Conservation (phyloP, 2,888 invertebrate species). For the Agrotis segetum region DNA sequence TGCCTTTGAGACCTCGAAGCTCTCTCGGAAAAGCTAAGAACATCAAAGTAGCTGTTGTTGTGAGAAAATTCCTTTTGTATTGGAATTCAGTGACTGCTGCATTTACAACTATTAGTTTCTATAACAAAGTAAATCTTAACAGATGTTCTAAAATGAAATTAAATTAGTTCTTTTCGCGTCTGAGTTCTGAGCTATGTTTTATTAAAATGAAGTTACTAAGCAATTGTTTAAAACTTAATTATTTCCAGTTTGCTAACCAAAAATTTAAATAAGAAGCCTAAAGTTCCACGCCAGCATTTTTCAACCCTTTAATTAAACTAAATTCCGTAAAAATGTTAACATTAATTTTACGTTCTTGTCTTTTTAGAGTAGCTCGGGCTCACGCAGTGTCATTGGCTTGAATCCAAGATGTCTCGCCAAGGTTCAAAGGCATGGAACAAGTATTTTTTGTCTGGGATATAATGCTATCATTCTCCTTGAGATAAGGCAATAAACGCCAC, state of each 20-base stretch:
- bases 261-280: conserved; percentile 19
- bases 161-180: background rate
- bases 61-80: background rate
- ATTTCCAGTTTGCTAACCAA: conserved; percentile 31
- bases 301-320: conserved; percentile 63
- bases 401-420: conserved; percentile 88
- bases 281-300: conserved; percentile 34
- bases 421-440: conserved; percentile 87
- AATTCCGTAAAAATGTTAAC: conserved; percentile 58
- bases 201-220: conserved; percentile 4
- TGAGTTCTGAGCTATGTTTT: conserved; percentile 4
- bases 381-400: conserved; percentile 84
- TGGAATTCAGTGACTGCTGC: background rate
- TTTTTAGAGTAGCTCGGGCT: conserved; percentile 75
- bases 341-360: conserved; percentile 68
- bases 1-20: conserved; percentile 42
- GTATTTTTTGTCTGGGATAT: conserved; percentile 82
- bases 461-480: conserved; percentile 85
- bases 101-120: background rate
- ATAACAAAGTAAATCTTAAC: background rate
- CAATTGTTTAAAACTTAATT: conserved; percentile 29
- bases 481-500: conserved; percentile 88
- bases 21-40: conserved; percentile 32
- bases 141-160: background rate
- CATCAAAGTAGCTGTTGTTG: conserved; percentile 30